Evolutionary conservation across 2,113 vertebrate genomes (phyloP), one percentile per base, ranked within the genome.

Genomic region (Mesitornis unicolor): DNA sequence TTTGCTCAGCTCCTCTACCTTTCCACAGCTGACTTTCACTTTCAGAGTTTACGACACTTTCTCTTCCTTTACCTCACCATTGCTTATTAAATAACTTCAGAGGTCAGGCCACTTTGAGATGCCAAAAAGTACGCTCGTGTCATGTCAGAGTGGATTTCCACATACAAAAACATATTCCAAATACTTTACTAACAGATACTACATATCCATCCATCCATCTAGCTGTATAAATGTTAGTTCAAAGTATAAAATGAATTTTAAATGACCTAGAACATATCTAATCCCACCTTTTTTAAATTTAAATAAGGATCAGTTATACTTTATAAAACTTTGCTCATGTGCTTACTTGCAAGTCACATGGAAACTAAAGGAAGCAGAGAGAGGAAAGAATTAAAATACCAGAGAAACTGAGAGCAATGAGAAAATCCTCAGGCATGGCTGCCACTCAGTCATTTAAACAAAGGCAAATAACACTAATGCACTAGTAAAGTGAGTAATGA

Each of bases 151-250:
- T 10, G 13, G 8, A 78, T 29, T 90, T 86, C 61, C 63, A 69
- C 16, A 18, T 4, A 36, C 5, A 35, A 76, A 76, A 51, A 11
- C 42, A 11, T 17, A 51, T 2, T 13, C 25, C 17, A 47, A 11
- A 20, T 25, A 65, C 6, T 19, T 56, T 8, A 43, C n/a, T 26
- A 17, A 73, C 0, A 74, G 14, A 17, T 1, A 42, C 13, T 43
- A 63, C 0, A 0, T 63, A 51, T 17, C 50, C 25, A 51, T n/a
- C n/a, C 4, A 51, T 14, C 5, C 38, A 40, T 26, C 28, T 69
- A n/a, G n/a, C n/a, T n/a, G 25, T 26, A 53, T 20, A 36, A 16
- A 9, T 0, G 3, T 12, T n/a, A 79, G 48, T 28, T n/a, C 21
- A 10, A 87, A 71, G 26, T 13, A 64, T 10, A 86, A 92, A 75